Conservation (phyloP, 1,140 invertebrate genomes). For the Ceratosolen solmsi region DNA sequence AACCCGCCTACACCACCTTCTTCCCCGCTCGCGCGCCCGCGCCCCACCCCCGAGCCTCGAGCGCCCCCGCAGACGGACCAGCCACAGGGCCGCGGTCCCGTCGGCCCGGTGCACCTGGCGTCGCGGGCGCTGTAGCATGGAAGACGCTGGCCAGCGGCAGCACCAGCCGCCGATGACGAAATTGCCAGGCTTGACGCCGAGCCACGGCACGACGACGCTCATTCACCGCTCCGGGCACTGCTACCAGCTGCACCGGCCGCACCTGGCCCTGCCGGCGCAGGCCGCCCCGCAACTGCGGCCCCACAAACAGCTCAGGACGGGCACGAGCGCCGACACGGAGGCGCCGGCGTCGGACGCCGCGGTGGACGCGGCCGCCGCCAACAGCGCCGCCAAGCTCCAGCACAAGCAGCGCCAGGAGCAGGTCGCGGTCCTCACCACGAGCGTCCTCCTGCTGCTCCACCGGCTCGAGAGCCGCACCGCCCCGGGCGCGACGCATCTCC, state of each 20-base stretch:
- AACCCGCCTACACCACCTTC: too few relatives aligned
- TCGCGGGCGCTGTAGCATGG: slow-evolving; percentile 52
- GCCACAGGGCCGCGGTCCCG: not conserved
- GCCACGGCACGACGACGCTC: slow-evolving; percentile 62
- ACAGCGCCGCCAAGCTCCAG: slow-evolving; percentile 70
- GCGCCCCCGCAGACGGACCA: not conserved
- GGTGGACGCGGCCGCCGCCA: slow-evolving; percentile 71
- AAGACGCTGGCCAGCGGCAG: slow-evolving; percentile 54
- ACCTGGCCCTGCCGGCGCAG: slow-evolving; percentile 61
- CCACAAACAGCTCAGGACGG: slow-evolving; percentile 38
- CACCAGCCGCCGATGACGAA: slow-evolving; percentile 71
- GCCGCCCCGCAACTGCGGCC: slow-evolving; percentile 28
- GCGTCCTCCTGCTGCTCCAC: slow-evolving; percentile 64
- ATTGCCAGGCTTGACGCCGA: slow-evolving; percentile 66
- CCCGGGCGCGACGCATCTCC: slow-evolving; percentile 72
- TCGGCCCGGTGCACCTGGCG: slow-evolving; percentile 24
- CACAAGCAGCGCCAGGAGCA: slow-evolving; percentile 64
- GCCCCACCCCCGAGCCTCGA: not conserved
- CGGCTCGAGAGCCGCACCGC: slow-evolving; percentile 52
- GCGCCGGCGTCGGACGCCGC: slow-evolving; percentile 53
- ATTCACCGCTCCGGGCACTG: slow-evolving; percentile 69
- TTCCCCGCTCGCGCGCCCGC: too few relatives aligned
- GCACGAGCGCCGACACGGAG: slow-evolving; percentile 34
- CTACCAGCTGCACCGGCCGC: slow-evolving; percentile 71
- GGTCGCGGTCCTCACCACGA: slow-evolving; percentile 69